Evolutionary conservation across 2,888 invertebrate genomes (phyloP).

Genomic region (Ichneumoninae sp.): DNA sequence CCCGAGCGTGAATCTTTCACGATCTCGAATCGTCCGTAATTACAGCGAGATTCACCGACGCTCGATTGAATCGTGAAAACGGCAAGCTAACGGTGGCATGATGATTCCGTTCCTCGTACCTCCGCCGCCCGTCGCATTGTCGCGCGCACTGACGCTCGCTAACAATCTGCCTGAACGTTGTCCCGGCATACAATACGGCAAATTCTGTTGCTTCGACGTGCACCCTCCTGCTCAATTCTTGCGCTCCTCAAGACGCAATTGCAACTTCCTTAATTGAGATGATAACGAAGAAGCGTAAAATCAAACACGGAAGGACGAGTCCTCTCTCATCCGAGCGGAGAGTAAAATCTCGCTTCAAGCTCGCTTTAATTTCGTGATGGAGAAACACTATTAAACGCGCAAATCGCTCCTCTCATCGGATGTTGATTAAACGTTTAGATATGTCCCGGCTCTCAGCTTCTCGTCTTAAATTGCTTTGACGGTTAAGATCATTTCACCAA

Average conservation of each 20-base stretch:
- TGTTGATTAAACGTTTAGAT: not conserved
- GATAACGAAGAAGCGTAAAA: slow-evolving; percentile 64
- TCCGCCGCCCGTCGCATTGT: not conserved
- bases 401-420: not conserved
- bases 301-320: slow-evolving; percentile 33
- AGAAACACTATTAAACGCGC: not conserved
- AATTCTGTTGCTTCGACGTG: not conserved
- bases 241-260: slow-evolving; percentile 61
- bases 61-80: slow-evolving; percentile 69
- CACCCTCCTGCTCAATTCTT: not conserved
- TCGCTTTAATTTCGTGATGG: not conserved
- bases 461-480: not conserved
- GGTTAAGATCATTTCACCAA: not conserved
- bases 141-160: slow-evolving; percentile 12
- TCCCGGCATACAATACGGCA: not conserved
- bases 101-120: not conserved
- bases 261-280: slow-evolving; percentile 65
- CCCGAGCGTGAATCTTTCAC: slow-evolving; percentile 71
- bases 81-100: not conserved
- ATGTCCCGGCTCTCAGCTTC: not conserved
- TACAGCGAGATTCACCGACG: slow-evolving; percentile 69
- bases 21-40: slow-evolving; percentile 71
- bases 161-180: slow-evolving; percentile 11
- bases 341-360: not conserved
- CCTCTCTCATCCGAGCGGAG: not conserved